A percentile compares a stretch with the other conserved stretches of the same genome.
Conservation (phyloP, 2,113 vertebrate genomes). For the Nanorana parkeri region DNA sequence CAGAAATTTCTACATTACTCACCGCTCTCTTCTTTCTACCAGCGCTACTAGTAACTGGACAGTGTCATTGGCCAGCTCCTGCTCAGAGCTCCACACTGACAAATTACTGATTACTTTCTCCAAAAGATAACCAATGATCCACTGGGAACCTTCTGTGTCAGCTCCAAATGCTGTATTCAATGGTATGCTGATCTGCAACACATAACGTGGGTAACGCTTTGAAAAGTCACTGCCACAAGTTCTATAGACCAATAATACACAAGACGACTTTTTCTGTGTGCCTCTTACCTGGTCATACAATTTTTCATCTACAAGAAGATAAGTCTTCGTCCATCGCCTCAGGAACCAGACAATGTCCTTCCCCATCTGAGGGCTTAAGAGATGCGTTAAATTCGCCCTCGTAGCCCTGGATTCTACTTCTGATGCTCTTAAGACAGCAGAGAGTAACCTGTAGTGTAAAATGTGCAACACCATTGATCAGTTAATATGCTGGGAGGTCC, state of each 20-base stretch:
- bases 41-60: slow-evolving; percentile 96
- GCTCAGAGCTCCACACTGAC: slow-evolving; percentile 96
- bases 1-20: slow-evolving; percentile 41
- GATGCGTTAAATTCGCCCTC: slow-evolving; percentile 88
- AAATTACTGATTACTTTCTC: slow-evolving; percentile 99
- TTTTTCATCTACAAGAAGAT: slow-evolving; percentile 95
- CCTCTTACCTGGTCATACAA: slow-evolving; percentile 90
- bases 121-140: slow-evolving; percentile 98
- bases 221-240: not conserved
- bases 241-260: not conserved
- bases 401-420: slow-evolving; percentile 97
- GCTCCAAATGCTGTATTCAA: slow-evolving; percentile 94
- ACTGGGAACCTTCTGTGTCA: slow-evolving; percentile 96
- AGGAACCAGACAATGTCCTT: slow-evolving; percentile 98
- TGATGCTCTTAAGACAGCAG: slow-evolving; percentile 91
- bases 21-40: slow-evolving; percentile 97
- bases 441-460: slow-evolving; percentile 82
- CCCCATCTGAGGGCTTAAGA: slow-evolving; percentile 98
- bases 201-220: not conserved
- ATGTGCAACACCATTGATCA: not conserved
- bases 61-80: slow-evolving; percentile 94
- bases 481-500: not conserved
- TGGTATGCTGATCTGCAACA: slow-evolving; percentile 90
- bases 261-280: not conserved
- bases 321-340: slow-evolving; percentile 95